These are phyloP conservation scores for Chroicocephalus ridibundus DNA, from an alignment of 2,113 vertebrate genomes.

Conservation along the genomic window DNA sequence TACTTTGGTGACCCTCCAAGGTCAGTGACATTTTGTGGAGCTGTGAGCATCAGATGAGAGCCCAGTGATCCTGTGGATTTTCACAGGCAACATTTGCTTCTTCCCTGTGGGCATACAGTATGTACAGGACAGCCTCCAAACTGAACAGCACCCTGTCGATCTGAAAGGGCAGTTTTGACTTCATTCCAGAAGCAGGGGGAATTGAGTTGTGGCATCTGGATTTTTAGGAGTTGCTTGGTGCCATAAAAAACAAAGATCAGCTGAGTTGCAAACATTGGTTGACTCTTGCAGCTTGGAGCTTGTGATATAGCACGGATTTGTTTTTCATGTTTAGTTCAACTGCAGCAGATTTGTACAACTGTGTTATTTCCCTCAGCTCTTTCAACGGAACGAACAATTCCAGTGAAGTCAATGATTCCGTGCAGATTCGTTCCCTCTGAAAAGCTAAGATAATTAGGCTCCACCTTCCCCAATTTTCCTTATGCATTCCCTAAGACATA, in stretches of 20 bases:
- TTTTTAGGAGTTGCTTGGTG: not conserved
- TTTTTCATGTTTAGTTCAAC: not conserved
- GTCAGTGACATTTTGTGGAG: not conserved
- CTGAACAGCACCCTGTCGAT: not conserved
- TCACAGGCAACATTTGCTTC: not conserved
- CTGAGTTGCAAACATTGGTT: not conserved
- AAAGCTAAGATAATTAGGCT: not conserved
- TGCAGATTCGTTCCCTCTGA: not conserved
- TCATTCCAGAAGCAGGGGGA: not conserved
- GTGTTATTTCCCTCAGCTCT: not conserved
- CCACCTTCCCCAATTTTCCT: not conserved
- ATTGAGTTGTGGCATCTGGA: not conserved
- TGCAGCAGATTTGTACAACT: not conserved
- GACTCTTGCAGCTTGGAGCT: not conserved
- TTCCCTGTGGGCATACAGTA: rapidly evolving
- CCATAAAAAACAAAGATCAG: not conserved
- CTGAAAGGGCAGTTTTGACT: not conserved
- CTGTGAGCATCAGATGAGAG: not conserved
- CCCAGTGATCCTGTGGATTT: not conserved
- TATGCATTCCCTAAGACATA: not conserved
- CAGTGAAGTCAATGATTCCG: not conserved
- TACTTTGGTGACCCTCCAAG: not conserved
- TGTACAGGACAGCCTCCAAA: not conserved
- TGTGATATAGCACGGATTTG: not conserved
- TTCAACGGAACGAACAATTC: not conserved